A percentile compares a stretch with the other conserved stretches of the same genome.
Evolutionary conservation across 2,888 invertebrate species (phyloP).

Genomic region (Palloptera scutellata): DNA sequence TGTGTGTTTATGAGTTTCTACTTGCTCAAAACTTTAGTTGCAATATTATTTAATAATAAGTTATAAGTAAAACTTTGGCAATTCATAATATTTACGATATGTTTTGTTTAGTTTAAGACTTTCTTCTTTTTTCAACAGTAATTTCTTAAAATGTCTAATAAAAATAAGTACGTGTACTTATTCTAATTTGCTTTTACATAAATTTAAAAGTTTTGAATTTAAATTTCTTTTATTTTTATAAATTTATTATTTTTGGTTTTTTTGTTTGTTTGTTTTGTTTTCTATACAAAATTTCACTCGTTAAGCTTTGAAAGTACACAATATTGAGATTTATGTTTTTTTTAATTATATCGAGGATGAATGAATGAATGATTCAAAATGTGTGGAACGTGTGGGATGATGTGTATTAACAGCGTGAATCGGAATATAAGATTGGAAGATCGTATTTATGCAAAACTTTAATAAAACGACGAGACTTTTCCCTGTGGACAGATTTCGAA

Average conservation of each 20-base stretch:
- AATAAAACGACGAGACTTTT: too few relatives aligned
- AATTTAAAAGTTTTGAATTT: too few relatives aligned
- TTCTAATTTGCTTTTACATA: not conserved
- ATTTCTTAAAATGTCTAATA: not conserved
- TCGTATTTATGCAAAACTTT: too few relatives aligned
- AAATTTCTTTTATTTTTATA: too few relatives aligned
- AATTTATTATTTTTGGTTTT: slow-evolving; percentile 13
- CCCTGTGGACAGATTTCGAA: too few relatives aligned
- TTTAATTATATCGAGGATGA: too few relatives aligned
- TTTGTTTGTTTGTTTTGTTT: slow-evolving; percentile 7
- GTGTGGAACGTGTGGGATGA: too few relatives aligned
- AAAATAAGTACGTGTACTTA: not conserved
- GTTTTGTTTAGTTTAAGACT: slow-evolving; percentile 62
- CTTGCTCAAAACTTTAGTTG: slow-evolving; percentile 11
- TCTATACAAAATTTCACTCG: slow-evolving; percentile 7
- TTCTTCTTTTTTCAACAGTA: slow-evolving; percentile 37
- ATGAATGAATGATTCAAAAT: too few relatives aligned
- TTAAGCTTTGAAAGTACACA: not conserved
- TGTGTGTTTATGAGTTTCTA: slow-evolving; percentile 16
- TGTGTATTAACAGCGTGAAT: too few relatives aligned
- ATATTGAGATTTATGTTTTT: too few relatives aligned
- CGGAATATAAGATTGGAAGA: too few relatives aligned
- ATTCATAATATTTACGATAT: slow-evolving; percentile 62
- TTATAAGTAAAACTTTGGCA: slow-evolving; percentile 60
- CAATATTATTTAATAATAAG: slow-evolving; percentile 29